Evolutionary conservation across 2,113 vertebrate genomes (phyloP).

Genomic region (Zosterops lateralis): DNA sequence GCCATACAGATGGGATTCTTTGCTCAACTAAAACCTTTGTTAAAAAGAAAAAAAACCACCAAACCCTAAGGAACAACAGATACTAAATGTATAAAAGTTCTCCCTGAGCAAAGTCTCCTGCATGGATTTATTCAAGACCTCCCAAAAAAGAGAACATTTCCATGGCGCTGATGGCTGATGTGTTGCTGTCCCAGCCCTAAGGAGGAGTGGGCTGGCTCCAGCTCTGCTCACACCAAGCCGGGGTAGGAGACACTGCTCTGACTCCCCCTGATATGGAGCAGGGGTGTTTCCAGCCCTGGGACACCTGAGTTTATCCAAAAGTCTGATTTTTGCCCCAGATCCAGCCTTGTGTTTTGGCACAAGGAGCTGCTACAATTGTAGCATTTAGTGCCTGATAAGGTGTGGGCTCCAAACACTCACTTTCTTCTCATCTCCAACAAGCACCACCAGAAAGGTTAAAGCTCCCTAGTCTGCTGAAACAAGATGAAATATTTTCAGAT

Average conservation of each 20-base stretch:
- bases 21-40: slow-evolving; percentile 50
- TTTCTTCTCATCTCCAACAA: neutral
- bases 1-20: slow-evolving; percentile 55
- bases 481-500: slow-evolving; percentile 56
- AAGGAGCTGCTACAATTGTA: fast-evolving
- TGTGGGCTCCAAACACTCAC: neutral
- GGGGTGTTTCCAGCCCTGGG: neutral
- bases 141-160: neutral
- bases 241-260: neutral
- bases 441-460: slow-evolving; percentile 13
- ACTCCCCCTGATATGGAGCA: fast-evolving
- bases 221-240: neutral
- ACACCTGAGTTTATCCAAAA: neutral
- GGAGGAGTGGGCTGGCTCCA: neutral
- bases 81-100: slow-evolving; percentile 2
- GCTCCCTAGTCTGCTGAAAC: slow-evolving; percentile 41
- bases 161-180: neutral
- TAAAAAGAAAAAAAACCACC: neutral
- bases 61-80: neutral
- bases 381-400: neutral
- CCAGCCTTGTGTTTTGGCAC: neutral
- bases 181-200: neutral
- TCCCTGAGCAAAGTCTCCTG: neutral
- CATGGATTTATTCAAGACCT: neutral
- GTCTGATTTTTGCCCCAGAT: neutral